These are phyloP conservation scores for Notolabrus celidotus DNA, from an alignment of 2,797 vertebrate genomes.

Conservation along the genomic window DNA sequence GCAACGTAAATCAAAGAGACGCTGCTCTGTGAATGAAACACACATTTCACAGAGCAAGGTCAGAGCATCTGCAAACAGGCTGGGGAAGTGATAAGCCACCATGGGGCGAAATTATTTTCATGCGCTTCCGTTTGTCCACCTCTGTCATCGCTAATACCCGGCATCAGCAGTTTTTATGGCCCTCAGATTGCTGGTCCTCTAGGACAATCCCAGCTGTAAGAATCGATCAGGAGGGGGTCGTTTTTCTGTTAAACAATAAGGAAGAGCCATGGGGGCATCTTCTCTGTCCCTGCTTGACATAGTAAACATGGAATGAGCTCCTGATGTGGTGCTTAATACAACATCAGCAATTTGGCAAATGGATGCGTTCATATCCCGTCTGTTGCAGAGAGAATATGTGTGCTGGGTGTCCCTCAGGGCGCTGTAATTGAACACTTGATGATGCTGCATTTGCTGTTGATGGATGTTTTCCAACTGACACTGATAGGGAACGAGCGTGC, in stretches of 20 bases:
- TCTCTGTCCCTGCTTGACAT: constrained; percentile 50
- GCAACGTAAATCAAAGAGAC: constrained; percentile 79
- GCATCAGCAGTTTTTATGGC: constrained; percentile 77
- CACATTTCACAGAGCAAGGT: constrained; percentile 77
- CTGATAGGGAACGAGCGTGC: constrained; percentile 53
- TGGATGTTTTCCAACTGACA: constrained; percentile 67
- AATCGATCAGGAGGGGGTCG: constrained; percentile 65
- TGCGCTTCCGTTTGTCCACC: constrained; percentile 67
- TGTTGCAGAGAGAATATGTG: constrained; percentile 42
- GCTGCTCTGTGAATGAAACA: constrained; percentile 70
- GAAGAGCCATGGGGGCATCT: constrained; percentile 63
- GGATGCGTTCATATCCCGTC: constrained; percentile 58
- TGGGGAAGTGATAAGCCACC: constrained; percentile 71
- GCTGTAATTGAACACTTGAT: constrained; percentile 76
- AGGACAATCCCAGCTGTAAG: constrained; percentile 69
- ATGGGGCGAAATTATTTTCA: constrained; percentile 69
- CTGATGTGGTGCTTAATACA: constrained; percentile 66
- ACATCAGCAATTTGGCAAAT: constrained; percentile 79
- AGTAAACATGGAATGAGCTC: constrained; percentile 67
- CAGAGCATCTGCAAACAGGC: constrained; percentile 75
- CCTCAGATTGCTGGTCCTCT: constrained; percentile 62
- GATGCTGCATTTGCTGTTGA: constrained; percentile 75
- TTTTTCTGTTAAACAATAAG: constrained; percentile 74
- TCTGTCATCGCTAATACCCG: constrained; percentile 78
- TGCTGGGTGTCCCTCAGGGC: constrained; percentile 66